Percentiles rank a stretch among this genome's conserved stretches.
Evolutionary conservation across 2,113 vertebrate genomes (phyloP).

Genomic region (Podarcis muralis): DNA sequence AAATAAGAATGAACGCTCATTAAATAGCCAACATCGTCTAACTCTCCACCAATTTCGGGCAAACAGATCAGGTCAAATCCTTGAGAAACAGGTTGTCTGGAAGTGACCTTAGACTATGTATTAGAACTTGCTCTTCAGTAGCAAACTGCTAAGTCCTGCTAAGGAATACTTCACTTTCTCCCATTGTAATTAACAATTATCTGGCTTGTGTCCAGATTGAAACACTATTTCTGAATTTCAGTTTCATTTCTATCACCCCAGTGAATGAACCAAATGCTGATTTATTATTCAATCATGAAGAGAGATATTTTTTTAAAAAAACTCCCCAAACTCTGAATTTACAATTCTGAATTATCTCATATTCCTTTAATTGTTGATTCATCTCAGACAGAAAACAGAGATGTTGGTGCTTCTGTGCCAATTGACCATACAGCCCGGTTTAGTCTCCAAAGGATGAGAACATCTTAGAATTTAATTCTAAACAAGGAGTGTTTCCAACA

Average conservation of each 20-base stretch:
- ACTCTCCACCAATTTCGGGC: too few species aligned
- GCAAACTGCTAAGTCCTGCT: not conserved
- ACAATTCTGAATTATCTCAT: slow-evolving; percentile 57
- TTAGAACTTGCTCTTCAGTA: not conserved
- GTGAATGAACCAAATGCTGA: slow-evolving; percentile 55
- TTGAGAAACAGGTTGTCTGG: too few species aligned
- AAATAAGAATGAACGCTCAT: too few species aligned
- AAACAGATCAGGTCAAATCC: too few species aligned
- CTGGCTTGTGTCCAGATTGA: slow-evolving; percentile 15
- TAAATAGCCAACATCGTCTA: too few species aligned
- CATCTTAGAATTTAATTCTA: slow-evolving; percentile 69
- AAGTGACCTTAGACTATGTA: not conserved
- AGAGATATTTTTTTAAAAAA: slow-evolving; percentile 8
- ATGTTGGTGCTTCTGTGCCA: slow-evolving; percentile 46
- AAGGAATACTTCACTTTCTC: not conserved
- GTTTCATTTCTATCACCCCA: slow-evolving; percentile 24
- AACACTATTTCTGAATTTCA: slow-evolving; percentile 36
- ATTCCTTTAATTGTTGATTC: slow-evolving; percentile 60
- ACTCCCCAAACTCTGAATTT: not conserved
- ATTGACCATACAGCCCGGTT: slow-evolving; percentile 60
- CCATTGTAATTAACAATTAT: not conserved
- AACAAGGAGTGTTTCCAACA: slow-evolving; percentile 72
- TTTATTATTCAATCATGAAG: slow-evolving; percentile 65
- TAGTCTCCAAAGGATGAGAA: slow-evolving; percentile 56
- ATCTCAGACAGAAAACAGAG: slow-evolving; percentile 49